Evolutionary conservation across 2,113 vertebrate species (phyloP).

Genomic region (Himantopus leucocephalus): DNA sequence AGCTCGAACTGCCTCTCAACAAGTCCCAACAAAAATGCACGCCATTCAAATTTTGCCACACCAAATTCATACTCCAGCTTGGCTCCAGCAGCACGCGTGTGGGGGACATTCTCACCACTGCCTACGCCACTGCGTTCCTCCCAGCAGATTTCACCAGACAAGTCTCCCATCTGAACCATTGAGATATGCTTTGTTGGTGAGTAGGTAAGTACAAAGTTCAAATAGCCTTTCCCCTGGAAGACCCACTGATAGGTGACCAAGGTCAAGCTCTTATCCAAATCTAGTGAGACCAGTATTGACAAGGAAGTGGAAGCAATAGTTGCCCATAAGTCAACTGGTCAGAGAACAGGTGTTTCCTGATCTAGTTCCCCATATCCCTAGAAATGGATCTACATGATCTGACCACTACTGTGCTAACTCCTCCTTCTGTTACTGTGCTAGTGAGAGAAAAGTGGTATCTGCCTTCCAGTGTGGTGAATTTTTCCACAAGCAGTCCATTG

Average conservation of each 20-base stretch:
- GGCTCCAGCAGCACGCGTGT: neutral
- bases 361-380: neutral
- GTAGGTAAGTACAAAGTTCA: neutral
- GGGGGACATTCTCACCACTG: neutral
- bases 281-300: neutral
- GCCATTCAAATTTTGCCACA: neutral
- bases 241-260: neutral
- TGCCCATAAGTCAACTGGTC: neutral
- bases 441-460: neutral
- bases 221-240: neutral
- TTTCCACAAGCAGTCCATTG: neutral
- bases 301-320: neutral
- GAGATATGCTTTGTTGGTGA: neutral
- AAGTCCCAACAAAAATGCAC: neutral
- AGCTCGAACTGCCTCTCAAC: neutral
- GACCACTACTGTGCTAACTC: too few species aligned
- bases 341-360: neutral
- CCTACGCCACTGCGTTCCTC: neutral
- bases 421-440: neutral
- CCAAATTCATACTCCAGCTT: fast-evolving
- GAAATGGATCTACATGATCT: neutral
- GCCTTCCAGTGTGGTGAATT: neutral
- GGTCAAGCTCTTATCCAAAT: neutral
- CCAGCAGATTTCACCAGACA: neutral
- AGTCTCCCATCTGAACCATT: neutral